Percentiles rank a stretch among this genome's conserved stretches.
Conservation (phyloP, 1,140 invertebrate species). For the Meloidogyne hapla region DNA sequence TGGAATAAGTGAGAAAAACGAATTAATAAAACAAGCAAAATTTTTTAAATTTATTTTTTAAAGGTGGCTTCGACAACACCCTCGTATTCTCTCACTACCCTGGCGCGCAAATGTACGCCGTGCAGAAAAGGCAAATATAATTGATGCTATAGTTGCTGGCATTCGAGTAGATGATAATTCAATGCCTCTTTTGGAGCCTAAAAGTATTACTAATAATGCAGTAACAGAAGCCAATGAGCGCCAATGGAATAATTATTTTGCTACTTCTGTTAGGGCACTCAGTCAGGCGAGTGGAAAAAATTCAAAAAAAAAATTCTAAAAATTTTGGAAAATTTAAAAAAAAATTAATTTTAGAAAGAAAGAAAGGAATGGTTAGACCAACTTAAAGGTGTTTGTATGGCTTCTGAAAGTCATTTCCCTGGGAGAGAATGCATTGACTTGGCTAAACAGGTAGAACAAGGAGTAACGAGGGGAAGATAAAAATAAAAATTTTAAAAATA, state of each 20-base stretch:
- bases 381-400: conserved; percentile 81
- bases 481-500: conserved; percentile 65
- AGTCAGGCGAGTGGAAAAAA: conserved; percentile 38
- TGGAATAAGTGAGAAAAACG: too few relatives aligned
- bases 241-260: conserved; percentile 57
- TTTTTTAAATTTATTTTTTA: neutral
- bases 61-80: conserved; percentile 88
- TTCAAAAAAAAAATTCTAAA: neutral
- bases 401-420: conserved; percentile 98
- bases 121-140: conserved; percentile 89
- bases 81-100: conserved; percentile 78
- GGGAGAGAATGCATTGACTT: conserved; percentile 96
- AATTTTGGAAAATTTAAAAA: neutral
- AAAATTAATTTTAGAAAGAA: conserved; percentile 67
- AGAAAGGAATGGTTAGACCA: conserved; percentile 77
- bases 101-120: conserved; percentile 86
- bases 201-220: conserved; percentile 18
- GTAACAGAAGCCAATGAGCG: conserved; percentile 45
- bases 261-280: conserved; percentile 53
- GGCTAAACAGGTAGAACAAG: conserved; percentile 67
- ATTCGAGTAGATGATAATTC: conserved; percentile 73
- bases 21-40: neutral
- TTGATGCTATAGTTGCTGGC: conserved; percentile 90
- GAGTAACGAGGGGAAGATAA: too few relatives aligned
- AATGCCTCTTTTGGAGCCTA: conserved; percentile 42